These are phyloP conservation scores for Clunio marinus DNA, from an alignment of 2,888 invertebrate species.

Conservation along the genomic window DNA sequence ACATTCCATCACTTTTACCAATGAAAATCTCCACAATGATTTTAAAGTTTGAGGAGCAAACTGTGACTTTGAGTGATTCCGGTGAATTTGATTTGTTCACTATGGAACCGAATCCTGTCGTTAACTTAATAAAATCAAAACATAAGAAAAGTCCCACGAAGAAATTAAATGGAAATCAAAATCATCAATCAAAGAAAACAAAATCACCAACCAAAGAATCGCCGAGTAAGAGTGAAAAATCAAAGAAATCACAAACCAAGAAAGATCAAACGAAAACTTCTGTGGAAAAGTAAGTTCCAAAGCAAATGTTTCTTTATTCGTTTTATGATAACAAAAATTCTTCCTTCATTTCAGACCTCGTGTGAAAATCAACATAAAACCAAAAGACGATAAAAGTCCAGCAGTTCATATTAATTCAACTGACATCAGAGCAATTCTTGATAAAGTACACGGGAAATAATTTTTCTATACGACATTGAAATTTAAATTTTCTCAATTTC, in stretches of 20 bases:
- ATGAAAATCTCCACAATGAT: neutral
- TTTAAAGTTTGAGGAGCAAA: neutral
- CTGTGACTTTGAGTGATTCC: neutral
- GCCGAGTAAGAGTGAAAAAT: too few relatives aligned
- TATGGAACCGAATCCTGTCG: neutral
- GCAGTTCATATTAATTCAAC: neutral
- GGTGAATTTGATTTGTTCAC: neutral
- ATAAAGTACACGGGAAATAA: neutral
- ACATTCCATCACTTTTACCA: neutral
- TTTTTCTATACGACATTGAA: too few relatives aligned
- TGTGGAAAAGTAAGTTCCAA: neutral
- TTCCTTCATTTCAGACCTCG: neutral
- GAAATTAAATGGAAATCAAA: too few relatives aligned
- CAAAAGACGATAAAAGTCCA: too few relatives aligned
- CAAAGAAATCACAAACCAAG: too few relatives aligned
- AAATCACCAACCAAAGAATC: too few relatives aligned
- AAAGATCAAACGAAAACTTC: neutral
- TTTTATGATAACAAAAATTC: neutral
- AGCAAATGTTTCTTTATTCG: too few relatives aligned
- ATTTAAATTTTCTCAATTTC: too few relatives aligned
- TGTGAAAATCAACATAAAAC: neutral
- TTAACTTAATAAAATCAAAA: too few relatives aligned
- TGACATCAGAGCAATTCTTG: neutral
- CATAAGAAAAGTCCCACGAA: too few relatives aligned
- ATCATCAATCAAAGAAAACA: too few relatives aligned